Evolutionary conservation across 1,140 invertebrate genomes (phyloP).

Genomic region (Hylaeus volcanicus): DNA sequence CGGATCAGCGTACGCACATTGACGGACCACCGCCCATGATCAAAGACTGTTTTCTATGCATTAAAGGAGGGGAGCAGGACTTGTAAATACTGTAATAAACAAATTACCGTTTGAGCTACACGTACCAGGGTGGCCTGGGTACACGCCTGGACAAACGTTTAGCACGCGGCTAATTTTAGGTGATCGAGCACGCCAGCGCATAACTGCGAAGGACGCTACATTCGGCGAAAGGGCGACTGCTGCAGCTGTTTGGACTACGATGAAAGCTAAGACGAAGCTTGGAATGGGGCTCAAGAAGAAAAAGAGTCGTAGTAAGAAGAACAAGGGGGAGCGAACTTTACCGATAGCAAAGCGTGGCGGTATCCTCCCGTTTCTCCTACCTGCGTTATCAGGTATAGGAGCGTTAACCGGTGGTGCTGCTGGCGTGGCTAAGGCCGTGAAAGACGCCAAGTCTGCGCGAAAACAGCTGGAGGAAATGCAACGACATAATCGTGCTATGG

Average conservation of each 20-base stretch:
- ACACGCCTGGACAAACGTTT: background rate
- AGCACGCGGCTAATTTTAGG: background rate
- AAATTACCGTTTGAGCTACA: constrained; percentile 75
- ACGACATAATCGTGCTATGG: too few species aligned
- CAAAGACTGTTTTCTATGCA: too few species aligned
- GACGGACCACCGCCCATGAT: too few species aligned
- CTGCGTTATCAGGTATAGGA: too few species aligned
- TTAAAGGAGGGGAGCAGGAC: background rate
- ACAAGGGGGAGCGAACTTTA: too few species aligned
- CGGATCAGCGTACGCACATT: too few species aligned
- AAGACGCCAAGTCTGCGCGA: too few species aligned
- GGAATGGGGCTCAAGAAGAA: too few species aligned
- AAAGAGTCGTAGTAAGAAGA: too few species aligned
- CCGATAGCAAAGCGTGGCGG: too few species aligned
- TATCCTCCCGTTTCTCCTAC: too few species aligned
- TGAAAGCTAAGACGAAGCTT: background rate
- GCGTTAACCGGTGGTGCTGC: constrained; percentile 27
- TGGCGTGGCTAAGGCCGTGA: background rate
- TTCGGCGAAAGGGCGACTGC: constrained; percentile 16
- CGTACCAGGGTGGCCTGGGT: constrained; percentile 76
- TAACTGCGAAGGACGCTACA: constrained; percentile 69
- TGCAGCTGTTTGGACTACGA: constrained; percentile 18
- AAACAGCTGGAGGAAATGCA: too few species aligned
- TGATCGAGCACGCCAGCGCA: constrained; percentile 64
- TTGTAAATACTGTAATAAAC: constrained; percentile 55